Evolutionary conservation across 2,113 vertebrate species (phyloP).

Genomic region (Crypturellus undulatus): DNA sequence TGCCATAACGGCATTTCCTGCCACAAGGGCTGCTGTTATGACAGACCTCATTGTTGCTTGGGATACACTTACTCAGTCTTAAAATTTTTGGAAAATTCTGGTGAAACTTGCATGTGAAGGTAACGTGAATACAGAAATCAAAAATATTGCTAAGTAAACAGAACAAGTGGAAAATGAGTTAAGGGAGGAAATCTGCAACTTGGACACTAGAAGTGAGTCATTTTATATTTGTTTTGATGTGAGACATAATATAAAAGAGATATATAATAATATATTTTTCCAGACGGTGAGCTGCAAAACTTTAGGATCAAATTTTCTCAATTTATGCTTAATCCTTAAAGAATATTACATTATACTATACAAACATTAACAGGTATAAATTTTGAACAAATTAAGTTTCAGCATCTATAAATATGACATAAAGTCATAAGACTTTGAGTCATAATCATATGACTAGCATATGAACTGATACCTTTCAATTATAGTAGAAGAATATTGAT

Average conservation of each 20-base stretch:
- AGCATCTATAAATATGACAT: not conserved
- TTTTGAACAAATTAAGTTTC: not conserved
- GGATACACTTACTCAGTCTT: not conserved
- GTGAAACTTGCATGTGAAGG: not conserved
- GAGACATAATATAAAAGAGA: not conserved
- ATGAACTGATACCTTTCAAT: fast-evolving
- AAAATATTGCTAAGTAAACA: not conserved
- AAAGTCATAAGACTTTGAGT: too few species aligned
- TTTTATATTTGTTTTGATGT: not conserved
- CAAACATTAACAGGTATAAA: not conserved
- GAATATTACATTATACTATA: not conserved
- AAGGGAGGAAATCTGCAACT: not conserved
- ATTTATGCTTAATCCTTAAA: not conserved
- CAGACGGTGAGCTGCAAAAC: not conserved
- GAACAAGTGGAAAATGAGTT: too few species aligned
- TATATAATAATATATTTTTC: not conserved
- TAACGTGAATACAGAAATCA: not conserved
- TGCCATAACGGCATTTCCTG: too few species aligned
- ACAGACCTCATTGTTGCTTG: not conserved
- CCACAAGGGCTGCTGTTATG: not conserved
- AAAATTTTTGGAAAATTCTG: not conserved
- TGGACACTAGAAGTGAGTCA: not conserved
- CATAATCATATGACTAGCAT: not conserved
- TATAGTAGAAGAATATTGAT: not conserved
- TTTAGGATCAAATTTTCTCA: not conserved